phyloP scores from a whole-genome alignment of 2,113 vertebrate genomes.

The Galemys pyrenaicus region DNA sequence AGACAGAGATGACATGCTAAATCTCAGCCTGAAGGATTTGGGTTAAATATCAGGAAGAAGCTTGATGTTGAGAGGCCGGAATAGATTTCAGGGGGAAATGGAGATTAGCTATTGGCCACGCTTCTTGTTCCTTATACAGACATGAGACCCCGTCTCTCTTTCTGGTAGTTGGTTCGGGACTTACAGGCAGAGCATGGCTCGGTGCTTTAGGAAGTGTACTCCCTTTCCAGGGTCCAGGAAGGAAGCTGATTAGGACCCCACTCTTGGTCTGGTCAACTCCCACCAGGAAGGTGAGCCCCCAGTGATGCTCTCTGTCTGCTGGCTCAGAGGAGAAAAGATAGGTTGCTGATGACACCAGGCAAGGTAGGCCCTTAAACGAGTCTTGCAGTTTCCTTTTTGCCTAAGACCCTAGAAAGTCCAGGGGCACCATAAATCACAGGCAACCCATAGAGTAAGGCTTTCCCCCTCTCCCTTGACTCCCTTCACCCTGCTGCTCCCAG shows the following conservation, averaged over 20 bases:
- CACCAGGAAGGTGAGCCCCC: not conserved
- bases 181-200: too few relatives aligned
- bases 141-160: not conserved
- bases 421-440: not conserved
- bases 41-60: not conserved
- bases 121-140: too few relatives aligned
- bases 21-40: not conserved
- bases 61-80: too few relatives aligned
- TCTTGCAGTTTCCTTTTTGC: not conserved
- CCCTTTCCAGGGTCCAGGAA: not conserved
- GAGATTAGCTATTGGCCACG: accelerated
- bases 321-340: not conserved
- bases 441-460: not conserved
- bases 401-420: not conserved
- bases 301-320: not conserved
- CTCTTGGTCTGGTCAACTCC: not conserved
- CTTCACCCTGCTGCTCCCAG: accelerated
- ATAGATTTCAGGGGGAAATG: not conserved
- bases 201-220: not conserved
- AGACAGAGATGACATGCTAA: not conserved
- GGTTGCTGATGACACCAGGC: not conserved
- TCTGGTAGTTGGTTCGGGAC: not conserved
- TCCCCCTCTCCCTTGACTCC: not conserved
- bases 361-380: not conserved
- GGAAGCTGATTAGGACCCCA: not conserved